phyloP scores from a whole-genome alignment of 2,888 invertebrate genomes.

The Agonopterix heracliana region DNA sequence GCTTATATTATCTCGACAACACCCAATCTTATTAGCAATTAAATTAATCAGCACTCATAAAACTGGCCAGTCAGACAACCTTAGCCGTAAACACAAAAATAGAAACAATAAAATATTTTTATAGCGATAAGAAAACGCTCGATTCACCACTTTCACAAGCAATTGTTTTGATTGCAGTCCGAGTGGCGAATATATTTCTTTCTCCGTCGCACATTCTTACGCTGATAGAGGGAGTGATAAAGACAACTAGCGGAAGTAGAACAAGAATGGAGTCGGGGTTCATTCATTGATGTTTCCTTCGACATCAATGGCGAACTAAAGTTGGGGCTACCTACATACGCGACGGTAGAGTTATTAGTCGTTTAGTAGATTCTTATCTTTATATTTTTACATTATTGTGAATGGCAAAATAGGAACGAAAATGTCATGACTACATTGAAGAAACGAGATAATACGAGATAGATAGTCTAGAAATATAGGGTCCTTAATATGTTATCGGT shows the following conservation, averaged over 20 bases:
- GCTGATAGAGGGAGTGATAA: conserved; percentile 28
- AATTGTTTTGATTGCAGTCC: conserved; percentile 36
- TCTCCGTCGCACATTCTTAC: conserved; percentile 26
- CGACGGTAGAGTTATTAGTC: too few relatives aligned
- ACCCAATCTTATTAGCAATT: too few relatives aligned
- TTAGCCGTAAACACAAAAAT: not conserved
- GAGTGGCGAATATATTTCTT: conserved; percentile 20
- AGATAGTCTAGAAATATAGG: too few relatives aligned
- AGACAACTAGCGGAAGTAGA: conserved; percentile 52
- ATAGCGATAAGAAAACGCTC: conserved; percentile 16
- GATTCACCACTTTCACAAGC: conserved; percentile 36
- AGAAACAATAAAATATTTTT: conserved; percentile 3
- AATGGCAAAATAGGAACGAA: too few relatives aligned
- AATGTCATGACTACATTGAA: too few relatives aligned
- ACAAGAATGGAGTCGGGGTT: conserved; percentile 52
- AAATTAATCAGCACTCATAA: too few relatives aligned
- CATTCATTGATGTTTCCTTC: conserved; percentile 61
- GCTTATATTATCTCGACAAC: too few relatives aligned
- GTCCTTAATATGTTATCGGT: too few relatives aligned
- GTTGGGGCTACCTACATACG: not conserved
- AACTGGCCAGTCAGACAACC: too few relatives aligned
- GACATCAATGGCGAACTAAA: conserved; percentile 33
- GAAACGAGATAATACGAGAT: too few relatives aligned
- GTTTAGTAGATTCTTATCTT: too few relatives aligned
- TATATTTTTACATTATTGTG: too few relatives aligned